These are phyloP conservation scores for Galerucella pusilla DNA, from an alignment of 2,888 invertebrate species.

Conservation along the genomic window DNA sequence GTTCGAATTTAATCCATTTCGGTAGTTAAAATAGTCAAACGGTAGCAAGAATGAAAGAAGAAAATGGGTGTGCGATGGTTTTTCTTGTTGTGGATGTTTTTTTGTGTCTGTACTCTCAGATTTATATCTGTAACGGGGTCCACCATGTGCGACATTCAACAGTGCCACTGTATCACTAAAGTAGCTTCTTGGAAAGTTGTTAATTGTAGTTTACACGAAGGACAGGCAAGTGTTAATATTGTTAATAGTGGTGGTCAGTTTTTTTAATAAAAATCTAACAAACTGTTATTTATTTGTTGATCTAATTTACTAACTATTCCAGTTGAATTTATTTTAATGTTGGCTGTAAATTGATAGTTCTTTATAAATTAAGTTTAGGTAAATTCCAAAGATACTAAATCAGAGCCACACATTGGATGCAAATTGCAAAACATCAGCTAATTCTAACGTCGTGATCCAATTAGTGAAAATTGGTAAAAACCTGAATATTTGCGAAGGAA, in stretches of 20 bases:
- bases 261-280: too few species aligned
- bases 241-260: neutral
- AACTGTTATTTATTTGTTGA: too few species aligned
- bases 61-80: slow-evolving; percentile 48
- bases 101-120: slow-evolving; percentile 45
- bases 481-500: too few species aligned
- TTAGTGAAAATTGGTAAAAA: too few species aligned
- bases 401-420: too few species aligned
- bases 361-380: too few species aligned
- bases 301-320: too few species aligned
- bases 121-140: slow-evolving; percentile 46
- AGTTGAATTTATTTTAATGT: too few species aligned
- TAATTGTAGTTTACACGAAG: slow-evolving; percentile 72
- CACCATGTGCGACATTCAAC: slow-evolving; percentile 70
- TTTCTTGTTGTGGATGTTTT: slow-evolving; percentile 50
- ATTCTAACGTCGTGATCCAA: too few species aligned
- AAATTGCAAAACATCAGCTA: too few species aligned
- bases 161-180: slow-evolving; percentile 71
- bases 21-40: slow-evolving; percentile 37
- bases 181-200: slow-evolving; percentile 72
- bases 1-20: slow-evolving; percentile 23
- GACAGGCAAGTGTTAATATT: slow-evolving; percentile 68
- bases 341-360: too few species aligned
- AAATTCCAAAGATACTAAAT: too few species aligned
- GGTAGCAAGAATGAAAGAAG: slow-evolving; percentile 50